Evolutionary conservation across 2,888 invertebrate species (phyloP), one percentile per base, ranked within the genome.

Genomic region (Thereva nobilitata): DNA sequence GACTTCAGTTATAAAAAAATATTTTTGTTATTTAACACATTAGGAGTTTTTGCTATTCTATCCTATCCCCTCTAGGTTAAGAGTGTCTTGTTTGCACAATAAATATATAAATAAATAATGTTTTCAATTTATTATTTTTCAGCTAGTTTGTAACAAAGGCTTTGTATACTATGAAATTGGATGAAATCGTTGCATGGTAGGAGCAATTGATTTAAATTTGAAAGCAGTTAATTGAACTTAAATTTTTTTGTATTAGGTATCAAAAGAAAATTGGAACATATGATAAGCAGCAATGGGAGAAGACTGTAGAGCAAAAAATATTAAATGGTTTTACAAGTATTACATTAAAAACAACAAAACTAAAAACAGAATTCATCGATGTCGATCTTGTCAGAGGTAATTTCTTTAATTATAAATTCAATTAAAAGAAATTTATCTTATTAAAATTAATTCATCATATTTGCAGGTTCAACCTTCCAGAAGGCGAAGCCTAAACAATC

Each of bases 261-360:
- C 94, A 95, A 80, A 92, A 92, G 80, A 93, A 95, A 86, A 97
- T 97, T 81, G 95, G 96, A 76, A 92, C 93, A 37, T 96, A 97
- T 83, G 97, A 97, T 83, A 96, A 96, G 79, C 95, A 96, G 76
- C 89, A 92, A 87, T 97, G 97, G 97, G 97, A 97, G 81, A 93
- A 92, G 73, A 94, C 93, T 75, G 91, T 97, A 72, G 97, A 97
- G 78, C 92, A 93, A 79, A 88, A 92, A 75, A 93, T 95, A 75
- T 85, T 94, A 64, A 89, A 91, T 82, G 93, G 93, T 72, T 87
- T 94, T 64, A 88, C 89, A 68, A 91, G 93, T 79, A 86, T 91
- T 66, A 88, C 91, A 49, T 87, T 90, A 78, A 90, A 91, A 80
- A 88, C 87, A 69, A 87, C 90, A 23, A 90, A 89, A 76, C 84